A percentile compares a stretch with the other conserved stretches of the same genome.
These are phyloP conservation scores for Danionella cerebrum DNA, from an alignment of 2,113 vertebrate species.

Conservation along the genomic window DNA sequence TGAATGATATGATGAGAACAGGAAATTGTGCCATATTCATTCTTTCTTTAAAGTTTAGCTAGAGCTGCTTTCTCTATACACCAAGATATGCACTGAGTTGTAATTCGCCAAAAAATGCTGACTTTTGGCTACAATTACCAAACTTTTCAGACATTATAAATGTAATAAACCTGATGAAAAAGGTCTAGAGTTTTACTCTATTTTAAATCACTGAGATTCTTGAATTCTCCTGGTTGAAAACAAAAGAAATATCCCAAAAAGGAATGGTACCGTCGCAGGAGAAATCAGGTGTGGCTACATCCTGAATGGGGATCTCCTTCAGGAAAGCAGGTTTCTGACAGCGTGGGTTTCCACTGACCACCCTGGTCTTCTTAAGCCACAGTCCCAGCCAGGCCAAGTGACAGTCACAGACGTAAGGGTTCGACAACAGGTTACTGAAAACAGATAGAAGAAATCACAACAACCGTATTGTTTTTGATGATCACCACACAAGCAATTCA, in stretches of 20 bases:
- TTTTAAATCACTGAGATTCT: not conserved
- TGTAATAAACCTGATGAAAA: too few relatives aligned
- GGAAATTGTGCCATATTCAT: too few relatives aligned
- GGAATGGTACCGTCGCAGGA: conserved; percentile 81
- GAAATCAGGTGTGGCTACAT: conserved; percentile 91
- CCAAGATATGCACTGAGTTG: too few relatives aligned
- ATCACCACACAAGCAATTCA: conserved; percentile 5
- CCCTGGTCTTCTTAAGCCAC: conserved; percentile 88
- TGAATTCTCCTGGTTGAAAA: not conserved
- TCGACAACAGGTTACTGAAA: conserved; percentile 88
- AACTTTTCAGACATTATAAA: too few relatives aligned
- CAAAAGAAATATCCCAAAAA: not conserved
- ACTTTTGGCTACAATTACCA: too few relatives aligned
- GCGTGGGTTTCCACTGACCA: conserved; percentile 95
- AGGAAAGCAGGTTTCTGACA: conserved; percentile 94
- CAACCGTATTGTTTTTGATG: not conserved
- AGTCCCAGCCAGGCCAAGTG: conserved; percentile 93
- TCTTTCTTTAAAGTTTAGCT: too few relatives aligned
- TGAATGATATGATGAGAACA: too few relatives aligned
- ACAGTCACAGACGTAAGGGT: conserved; percentile 95
- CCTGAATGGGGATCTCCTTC: conserved; percentile 97
- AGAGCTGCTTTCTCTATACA: too few relatives aligned
- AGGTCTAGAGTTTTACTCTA: too few relatives aligned
- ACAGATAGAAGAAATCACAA: not conserved
- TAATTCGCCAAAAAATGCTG: too few relatives aligned